Evolutionary conservation across 2,888 invertebrate species (phyloP).

Genomic region (Heteromyza rotundicornis): DNA sequence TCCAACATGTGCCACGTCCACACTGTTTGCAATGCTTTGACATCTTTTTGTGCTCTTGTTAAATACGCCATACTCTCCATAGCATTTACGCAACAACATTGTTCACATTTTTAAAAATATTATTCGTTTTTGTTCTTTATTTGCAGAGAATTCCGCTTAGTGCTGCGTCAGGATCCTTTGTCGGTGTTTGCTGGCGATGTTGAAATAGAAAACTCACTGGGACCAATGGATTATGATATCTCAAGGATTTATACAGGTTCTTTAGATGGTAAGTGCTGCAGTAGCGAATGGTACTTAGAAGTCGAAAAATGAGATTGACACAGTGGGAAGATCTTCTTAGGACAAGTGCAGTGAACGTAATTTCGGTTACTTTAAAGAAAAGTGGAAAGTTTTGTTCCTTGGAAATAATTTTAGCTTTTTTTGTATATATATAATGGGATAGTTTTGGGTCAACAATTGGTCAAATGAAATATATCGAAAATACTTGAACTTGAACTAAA

Average conservation of each 20-base stretch:
- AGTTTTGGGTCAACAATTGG: too few species aligned
- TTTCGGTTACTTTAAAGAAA: too few species aligned
- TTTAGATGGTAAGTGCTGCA: constrained; percentile 78
- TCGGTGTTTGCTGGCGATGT: constrained; percentile 78
- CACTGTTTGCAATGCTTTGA: too few species aligned
- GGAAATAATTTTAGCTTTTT: too few species aligned
- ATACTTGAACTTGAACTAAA: constrained; percentile 36
- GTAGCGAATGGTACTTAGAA: too few species aligned
- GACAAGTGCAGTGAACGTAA: too few species aligned
- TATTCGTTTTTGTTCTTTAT: constrained; percentile 36
- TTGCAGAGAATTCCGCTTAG: constrained; percentile 78
- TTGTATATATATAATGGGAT: too few species aligned
- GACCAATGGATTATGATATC: constrained; percentile 74
- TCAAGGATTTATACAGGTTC: constrained; percentile 78
- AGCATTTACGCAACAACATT: not conserved
- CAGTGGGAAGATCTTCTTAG: too few species aligned
- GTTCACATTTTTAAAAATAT: not conserved
- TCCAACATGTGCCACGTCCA: too few species aligned
- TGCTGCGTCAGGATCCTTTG: constrained; percentile 74
- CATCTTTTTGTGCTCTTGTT: not conserved
- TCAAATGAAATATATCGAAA: too few species aligned
- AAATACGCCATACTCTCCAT: not conserved
- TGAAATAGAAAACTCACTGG: constrained; percentile 76
- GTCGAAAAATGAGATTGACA: too few species aligned
- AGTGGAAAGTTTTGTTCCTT: too few species aligned